Percentiles rank a stretch among this genome's conserved stretches.
These are phyloP conservation scores for Chinchilla lanigera DNA, from an alignment of 2,113 vertebrate genomes.

Conservation along the genomic window DNA sequence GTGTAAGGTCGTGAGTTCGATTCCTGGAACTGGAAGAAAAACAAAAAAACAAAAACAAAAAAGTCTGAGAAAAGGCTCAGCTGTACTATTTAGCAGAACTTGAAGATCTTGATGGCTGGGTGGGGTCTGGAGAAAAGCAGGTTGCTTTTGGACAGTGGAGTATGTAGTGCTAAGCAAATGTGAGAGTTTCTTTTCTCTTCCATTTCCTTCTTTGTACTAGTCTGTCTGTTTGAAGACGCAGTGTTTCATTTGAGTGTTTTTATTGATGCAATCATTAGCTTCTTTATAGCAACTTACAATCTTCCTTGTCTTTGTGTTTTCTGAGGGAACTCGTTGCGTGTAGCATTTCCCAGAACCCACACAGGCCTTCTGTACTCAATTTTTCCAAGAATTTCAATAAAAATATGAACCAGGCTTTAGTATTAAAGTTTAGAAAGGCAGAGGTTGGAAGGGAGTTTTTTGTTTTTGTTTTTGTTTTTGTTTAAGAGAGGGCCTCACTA, in stretches of 20 bases:
- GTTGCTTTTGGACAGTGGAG: neutral
- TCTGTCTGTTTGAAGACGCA: neutral
- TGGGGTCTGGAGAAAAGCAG: neutral
- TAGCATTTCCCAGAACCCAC: neutral
- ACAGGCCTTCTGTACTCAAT: neutral
- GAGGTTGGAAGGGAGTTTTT: neutral
- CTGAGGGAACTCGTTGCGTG: neutral
- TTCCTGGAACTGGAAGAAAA: no score
- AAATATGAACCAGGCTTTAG: neutral
- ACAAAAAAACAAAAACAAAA: no score
- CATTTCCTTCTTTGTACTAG: constrained; percentile 17
- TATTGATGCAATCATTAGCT: neutral
- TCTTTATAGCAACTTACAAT: neutral
- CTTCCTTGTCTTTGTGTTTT: constrained; percentile 12
- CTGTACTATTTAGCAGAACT: neutral
- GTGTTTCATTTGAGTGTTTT: constrained; percentile 10
- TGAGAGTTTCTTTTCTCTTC: neutral
- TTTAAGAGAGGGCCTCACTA: neutral
- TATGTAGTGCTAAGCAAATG: constrained; percentile 11
- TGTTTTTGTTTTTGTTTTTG: neutral
- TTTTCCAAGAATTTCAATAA: neutral
- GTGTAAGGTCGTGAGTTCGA: no score
- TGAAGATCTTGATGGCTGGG: neutral
- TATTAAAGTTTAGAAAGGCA: neutral
- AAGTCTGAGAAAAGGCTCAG: neutral